Conservation (phyloP, 2,797 vertebrate genomes). For the Hephaestus fuliginosus region DNA sequence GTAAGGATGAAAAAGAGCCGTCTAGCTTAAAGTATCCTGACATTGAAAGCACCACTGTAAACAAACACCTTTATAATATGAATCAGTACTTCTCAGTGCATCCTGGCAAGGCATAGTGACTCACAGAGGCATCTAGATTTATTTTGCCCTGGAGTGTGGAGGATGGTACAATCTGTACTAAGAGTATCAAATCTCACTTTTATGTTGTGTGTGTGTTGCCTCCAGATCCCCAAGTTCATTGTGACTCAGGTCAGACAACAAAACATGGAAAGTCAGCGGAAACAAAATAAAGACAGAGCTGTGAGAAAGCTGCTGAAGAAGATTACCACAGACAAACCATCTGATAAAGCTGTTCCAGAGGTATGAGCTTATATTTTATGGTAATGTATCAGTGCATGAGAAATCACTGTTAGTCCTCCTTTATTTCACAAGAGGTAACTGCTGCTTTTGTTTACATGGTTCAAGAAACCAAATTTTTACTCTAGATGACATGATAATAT, state of each 20-base stretch:
- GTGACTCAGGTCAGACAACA: slow-evolving; percentile 95
- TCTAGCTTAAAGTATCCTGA: not conserved
- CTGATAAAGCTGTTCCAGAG: slow-evolving; percentile 87
- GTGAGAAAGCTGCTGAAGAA: slow-evolving; percentile 96
- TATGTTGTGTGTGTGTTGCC: slow-evolving; percentile 11
- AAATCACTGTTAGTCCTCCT: not conserved
- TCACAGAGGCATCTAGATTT: not conserved
- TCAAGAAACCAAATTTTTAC: not conserved
- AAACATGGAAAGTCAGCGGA: slow-evolving; percentile 91
- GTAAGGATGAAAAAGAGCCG: slow-evolving; percentile 80
- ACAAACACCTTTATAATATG: not conserved
- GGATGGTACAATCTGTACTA: not conserved
- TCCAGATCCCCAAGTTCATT: slow-evolving; percentile 96
- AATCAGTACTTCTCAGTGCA: not conserved
- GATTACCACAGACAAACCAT: slow-evolving; percentile 91
- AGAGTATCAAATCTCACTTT: not conserved
- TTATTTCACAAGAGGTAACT: not conserved
- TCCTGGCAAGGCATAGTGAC: not conserved
- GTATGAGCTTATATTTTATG: slow-evolving; percentile 72
- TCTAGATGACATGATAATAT: not conserved
- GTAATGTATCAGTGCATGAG: not conserved
- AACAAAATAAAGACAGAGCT: slow-evolving; percentile 90
- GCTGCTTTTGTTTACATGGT: not conserved
- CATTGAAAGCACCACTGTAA: not conserved
- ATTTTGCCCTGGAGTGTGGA: not conserved